Conservation (phyloP, 53 echinoderm and acorn worm genomes). For the Stichopus horrens region DNA sequence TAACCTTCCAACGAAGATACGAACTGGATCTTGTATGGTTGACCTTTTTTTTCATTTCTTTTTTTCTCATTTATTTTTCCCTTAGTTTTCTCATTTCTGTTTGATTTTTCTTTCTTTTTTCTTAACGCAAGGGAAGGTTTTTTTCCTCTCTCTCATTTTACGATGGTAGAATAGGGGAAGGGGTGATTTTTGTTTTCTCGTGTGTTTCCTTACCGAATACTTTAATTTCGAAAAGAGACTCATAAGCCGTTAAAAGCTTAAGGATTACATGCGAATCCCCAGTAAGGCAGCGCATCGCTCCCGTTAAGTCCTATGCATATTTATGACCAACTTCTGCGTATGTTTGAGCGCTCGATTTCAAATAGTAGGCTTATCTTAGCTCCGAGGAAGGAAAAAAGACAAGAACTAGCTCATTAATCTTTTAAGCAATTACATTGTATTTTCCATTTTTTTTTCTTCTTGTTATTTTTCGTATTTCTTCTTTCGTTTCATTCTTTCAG, state of each 20-base stretch:
- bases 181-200: not conserved
- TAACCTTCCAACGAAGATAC: no score
- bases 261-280: constrained; percentile 29
- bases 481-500: no score
- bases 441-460: not conserved
- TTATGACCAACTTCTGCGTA: constrained; percentile 6
- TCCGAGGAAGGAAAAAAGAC: not conserved
- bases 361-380: not conserved
- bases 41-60: not conserved
- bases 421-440: constrained; percentile 7
- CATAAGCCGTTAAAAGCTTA: constrained; percentile 37
- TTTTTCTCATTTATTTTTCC: not conserved
- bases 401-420: not conserved
- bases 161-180: not conserved
- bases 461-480: not conserved
- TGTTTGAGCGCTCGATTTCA: not conserved
- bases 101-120: not conserved
- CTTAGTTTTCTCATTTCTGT: not conserved
- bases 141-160: not conserved
- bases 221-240: constrained; percentile 3
- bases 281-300: not conserved
- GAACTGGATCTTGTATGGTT: no score
- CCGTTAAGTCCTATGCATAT: constrained; percentile 10
- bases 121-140: not conserved
- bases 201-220: not conserved